Evolutionary conservation across 2,113 vertebrate genomes (phyloP), one percentile per base, ranked within the genome.

Genomic region (Orientallactaga bullata): DNA sequence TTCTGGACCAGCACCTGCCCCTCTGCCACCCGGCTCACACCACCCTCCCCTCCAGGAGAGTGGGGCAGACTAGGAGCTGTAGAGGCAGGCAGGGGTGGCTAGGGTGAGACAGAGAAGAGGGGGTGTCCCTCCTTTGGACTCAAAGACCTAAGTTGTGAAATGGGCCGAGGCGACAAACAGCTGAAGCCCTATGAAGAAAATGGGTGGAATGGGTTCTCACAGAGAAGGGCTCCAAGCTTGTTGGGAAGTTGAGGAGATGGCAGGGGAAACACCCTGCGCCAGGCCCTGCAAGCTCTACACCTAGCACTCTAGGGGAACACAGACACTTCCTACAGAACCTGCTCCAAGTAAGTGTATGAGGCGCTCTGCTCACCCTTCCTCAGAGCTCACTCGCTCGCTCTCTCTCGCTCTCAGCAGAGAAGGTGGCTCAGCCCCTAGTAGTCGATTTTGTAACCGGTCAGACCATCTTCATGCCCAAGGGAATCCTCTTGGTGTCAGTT

Each of bases 61-160:
- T 28, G 78, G 68, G 58, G 69, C 26, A 51, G 35, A 61, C 74
- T 7, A 85, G 68, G 73, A 88, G 81, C 58, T 51, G 16, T 11
- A 68, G 69, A 26, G 65, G 39, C 30, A 72, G 21, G 42, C 24
- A 73, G 65, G 60, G 35, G n/a, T 39, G 20, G 26, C 42, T 68
- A 12, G 35, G 47, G 12, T 42, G 23, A 61, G 79, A 51, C 47
- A 79, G 17, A 86, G 51, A 77, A 82, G 72, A 78, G 66, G 35
- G 28, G 35, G 11, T n/a, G 58, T 20, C 7, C 61, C 37, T 32
- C 30, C n/a, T 77, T 91, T 88, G 85, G 72, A 69, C 81, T 39
- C 72, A 30, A 83, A 95, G 63, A 47, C 58, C 88, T 84, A 35
- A 69, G 30, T 26, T 73, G 35, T 78, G 81, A 94, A 66, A 69